These are phyloP conservation scores for Zootoca vivipara DNA, from an alignment of 2,113 vertebrate species.

Conservation along the genomic window DNA sequence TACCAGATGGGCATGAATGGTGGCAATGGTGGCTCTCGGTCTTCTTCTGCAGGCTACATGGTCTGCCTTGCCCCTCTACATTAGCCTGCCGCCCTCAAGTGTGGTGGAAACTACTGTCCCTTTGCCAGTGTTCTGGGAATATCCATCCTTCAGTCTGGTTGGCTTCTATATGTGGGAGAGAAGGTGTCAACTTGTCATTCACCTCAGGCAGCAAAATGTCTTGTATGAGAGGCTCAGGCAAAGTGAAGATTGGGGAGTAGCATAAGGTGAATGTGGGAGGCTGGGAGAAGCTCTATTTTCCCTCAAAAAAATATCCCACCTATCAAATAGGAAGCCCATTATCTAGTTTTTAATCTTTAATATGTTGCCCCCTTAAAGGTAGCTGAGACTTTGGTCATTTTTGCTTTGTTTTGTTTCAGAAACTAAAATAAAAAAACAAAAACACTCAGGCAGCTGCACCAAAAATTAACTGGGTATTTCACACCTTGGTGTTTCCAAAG, in stretches of 20 bases:
- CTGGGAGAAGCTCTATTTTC: neutral
- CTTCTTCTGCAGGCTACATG: neutral
- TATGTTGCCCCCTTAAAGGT: neutral
- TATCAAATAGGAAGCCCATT: neutral
- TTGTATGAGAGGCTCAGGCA: neutral
- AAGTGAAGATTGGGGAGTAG: neutral
- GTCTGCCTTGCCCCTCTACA: neutral
- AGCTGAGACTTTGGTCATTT: neutral
- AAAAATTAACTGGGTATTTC: constrained; percentile 2
- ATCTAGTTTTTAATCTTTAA: neutral
- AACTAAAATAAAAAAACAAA: neutral
- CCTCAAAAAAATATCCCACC: neutral
- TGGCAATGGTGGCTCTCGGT: too few relatives aligned
- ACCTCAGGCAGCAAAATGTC: neutral
- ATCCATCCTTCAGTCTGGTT: neutral
- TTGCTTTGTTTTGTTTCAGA: neutral
- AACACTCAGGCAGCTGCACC: neutral
- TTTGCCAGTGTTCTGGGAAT: neutral
- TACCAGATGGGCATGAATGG: too few relatives aligned
- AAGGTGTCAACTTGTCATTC: neutral
- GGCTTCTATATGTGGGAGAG: neutral
- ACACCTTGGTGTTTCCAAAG: neutral
- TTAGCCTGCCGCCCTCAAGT: neutral
- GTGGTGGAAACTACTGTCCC: neutral
- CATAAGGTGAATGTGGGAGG: neutral